Conservation (phyloP, 2,888 invertebrate genomes). For the Leucoma salicis region DNA sequence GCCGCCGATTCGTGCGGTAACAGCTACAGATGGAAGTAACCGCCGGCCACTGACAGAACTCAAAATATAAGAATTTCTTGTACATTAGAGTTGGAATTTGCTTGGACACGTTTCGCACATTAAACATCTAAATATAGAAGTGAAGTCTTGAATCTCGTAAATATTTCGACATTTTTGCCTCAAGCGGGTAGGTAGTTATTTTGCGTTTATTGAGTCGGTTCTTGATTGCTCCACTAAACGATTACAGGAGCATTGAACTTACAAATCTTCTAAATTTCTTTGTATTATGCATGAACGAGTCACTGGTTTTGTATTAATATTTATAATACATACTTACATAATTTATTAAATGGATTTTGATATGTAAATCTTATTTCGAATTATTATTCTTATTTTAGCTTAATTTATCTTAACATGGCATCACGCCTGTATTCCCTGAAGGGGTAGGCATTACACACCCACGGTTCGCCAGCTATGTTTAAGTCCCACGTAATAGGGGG, state of each 20-base stretch:
- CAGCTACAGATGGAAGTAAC: conserved; percentile 50
- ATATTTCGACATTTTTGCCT: conserved; percentile 69
- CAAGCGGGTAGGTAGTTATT: conserved; percentile 60
- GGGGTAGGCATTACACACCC: too few species aligned
- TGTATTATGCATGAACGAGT: conserved; percentile 29
- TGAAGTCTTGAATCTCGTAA: conserved; percentile 62
- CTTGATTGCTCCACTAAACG: conserved; percentile 59
- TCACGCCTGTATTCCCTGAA: too few species aligned
- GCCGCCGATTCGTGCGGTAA: conserved; percentile 34
- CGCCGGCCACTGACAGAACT: conserved; percentile 34
- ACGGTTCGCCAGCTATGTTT: too few species aligned
- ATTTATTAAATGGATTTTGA: too few species aligned
- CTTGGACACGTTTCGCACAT: conserved; percentile 43
- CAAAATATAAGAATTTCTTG: conserved; percentile 50
- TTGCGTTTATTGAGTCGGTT: conserved; percentile 65
- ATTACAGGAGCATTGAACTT: conserved; percentile 70
- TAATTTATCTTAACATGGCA: too few species aligned
- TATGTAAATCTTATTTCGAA: too few species aligned
- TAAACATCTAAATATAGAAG: conserved; percentile 52
- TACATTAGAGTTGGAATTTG: conserved; percentile 51
- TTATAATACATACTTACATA: conserved; percentile 4
- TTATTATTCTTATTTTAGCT: too few species aligned
- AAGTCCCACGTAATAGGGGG: too few species aligned
- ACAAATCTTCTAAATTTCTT: conserved; percentile 33
- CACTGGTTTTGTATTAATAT: conserved; percentile 15